phyloP scores from a whole-genome alignment of 37 sponge, comb jelly and placozoan genomes.

The Beroe ovata region DNA sequence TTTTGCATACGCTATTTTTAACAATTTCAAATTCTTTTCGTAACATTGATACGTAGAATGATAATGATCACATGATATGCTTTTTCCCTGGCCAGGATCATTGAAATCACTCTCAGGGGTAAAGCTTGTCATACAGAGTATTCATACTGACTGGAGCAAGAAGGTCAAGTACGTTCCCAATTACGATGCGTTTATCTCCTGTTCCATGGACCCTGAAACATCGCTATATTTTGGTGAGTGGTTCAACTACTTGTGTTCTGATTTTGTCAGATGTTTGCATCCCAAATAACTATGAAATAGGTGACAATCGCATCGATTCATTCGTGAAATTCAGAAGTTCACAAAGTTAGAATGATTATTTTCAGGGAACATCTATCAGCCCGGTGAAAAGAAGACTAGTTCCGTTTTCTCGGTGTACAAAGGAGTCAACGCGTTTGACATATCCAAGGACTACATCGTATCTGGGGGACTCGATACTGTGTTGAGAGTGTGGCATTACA shows the following conservation, averaged over 20 bases:
- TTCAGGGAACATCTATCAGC: constrained; percentile 42
- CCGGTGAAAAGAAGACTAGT: constrained; percentile 46
- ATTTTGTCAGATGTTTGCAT: no score
- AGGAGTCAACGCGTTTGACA: constrained; percentile 88
- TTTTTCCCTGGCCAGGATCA: no score
- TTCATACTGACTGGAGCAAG: constrained; percentile 86
- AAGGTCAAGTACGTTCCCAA: constrained; percentile 78
- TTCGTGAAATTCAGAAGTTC: neutral
- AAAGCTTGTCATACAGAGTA: constrained; percentile 54
- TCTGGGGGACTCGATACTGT: constrained; percentile 87
- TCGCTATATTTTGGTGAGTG: constrained; percentile 75
- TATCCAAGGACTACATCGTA: constrained; percentile 75
- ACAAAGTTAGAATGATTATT: neutral
- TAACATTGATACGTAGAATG: no score
- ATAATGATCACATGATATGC: no score
- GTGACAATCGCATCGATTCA: neutral
- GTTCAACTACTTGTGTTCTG: no score
- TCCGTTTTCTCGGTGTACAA: constrained; percentile 76
- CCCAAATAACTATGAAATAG: neutral
- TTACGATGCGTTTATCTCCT: constrained; percentile 76
- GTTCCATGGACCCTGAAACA: constrained; percentile 75
- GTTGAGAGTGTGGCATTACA: constrained; percentile 87
- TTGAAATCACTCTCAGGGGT: constrained; percentile 62
- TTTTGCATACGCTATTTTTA: no score
- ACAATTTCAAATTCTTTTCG: no score